These are phyloP conservation scores for Nothocercus nigrocapillus DNA, from an alignment of 2,113 vertebrate genomes.

Conservation along the genomic window DNA sequence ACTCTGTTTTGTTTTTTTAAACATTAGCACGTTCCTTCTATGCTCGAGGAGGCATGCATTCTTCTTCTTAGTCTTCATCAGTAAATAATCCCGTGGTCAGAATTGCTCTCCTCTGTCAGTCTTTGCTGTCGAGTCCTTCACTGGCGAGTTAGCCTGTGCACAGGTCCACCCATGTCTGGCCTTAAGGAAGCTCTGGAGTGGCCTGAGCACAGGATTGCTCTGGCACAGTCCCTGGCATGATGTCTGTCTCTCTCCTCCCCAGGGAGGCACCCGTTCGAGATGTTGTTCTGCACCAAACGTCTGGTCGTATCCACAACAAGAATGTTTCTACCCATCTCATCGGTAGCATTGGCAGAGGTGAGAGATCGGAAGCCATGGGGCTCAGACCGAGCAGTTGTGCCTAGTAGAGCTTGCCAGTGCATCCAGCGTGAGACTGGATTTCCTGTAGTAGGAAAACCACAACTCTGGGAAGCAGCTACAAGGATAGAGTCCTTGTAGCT, in stretches of 20 bases:
- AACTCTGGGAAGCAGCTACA: neutral
- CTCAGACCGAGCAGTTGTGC: neutral
- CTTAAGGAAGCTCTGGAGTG: neutral
- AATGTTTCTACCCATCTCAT: constrained; percentile 97
- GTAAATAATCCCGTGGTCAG: too few relatives aligned
- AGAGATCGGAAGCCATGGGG: neutral
- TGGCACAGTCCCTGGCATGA: neutral
- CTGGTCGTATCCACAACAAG: constrained; percentile 97
- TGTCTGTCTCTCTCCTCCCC: neutral
- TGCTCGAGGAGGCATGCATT: neutral
- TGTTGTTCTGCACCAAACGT: constrained; percentile 90
- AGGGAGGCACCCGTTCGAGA: constrained; percentile 87
- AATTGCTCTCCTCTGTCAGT: too few relatives aligned
- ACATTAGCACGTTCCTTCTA: neutral
- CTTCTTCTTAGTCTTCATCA: neutral
- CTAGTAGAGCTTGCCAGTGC: neutral
- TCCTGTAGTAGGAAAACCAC: neutral
- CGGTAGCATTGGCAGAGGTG: constrained; percentile 90
- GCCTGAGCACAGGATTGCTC: neutral
- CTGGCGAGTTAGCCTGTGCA: neutral
- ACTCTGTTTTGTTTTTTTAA: neutral
- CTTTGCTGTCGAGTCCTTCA: too few relatives aligned
- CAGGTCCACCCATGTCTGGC: neutral
- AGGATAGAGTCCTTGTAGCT: neutral
- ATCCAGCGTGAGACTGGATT: neutral